A percentile compares a stretch with the other conserved stretches of the same genome.
Conservation (phyloP, 2,888 invertebrate species). For the Lasioglossum oenotherae region DNA sequence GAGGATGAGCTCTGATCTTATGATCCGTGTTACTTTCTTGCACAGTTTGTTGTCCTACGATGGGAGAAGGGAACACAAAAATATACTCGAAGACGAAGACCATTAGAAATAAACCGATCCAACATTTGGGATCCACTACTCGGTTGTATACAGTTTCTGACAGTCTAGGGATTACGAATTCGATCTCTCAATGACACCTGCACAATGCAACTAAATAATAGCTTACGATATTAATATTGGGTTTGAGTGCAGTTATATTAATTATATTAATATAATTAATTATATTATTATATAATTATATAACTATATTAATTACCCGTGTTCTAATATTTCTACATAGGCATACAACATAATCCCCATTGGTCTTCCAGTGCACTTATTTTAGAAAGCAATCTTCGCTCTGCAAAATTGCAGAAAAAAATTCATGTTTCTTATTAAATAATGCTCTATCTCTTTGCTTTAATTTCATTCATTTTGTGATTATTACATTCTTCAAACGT, state of each 20-base stretch:
- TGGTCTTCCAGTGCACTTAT: background rate
- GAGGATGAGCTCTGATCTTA: background rate
- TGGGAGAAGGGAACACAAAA: background rate
- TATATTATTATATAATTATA: no score
- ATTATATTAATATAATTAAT: no score
- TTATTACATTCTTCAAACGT: background rate
- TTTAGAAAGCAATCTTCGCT: background rate
- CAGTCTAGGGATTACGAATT: background rate
- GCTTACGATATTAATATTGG: background rate
- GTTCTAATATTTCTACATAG: background rate
- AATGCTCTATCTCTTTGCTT: background rate
- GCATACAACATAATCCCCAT: background rate
- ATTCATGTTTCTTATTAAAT: background rate
- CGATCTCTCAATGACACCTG: background rate
- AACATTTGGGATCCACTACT: conserved; percentile 18
- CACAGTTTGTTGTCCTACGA: conserved; percentile 15
- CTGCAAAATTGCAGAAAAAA: background rate
- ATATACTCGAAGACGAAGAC: background rate
- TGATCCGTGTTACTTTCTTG: background rate
- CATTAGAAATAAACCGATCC: conserved; percentile 22
- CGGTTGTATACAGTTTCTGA: background rate
- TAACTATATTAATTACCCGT: background rate
- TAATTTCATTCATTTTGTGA: no score
- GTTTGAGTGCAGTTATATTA: background rate
- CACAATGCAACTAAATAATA: background rate